Evolutionary conservation across 2,113 vertebrate genomes (phyloP).

Genomic region (Leptocoma aspasia): DNA sequence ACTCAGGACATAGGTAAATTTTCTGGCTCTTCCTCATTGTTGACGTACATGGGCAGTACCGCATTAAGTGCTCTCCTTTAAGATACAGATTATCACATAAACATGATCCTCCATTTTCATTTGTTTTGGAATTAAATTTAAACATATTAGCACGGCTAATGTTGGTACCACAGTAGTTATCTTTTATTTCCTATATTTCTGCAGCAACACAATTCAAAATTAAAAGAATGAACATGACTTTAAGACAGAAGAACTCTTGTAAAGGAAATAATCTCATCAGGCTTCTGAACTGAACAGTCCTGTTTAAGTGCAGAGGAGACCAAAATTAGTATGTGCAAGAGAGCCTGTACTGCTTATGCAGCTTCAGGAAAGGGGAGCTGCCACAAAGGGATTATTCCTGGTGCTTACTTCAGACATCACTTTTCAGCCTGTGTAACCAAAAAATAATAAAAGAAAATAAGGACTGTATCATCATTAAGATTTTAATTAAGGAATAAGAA

Average conservation of each 20-base stretch:
- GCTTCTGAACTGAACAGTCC: not conserved
- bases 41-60: fast-evolving
- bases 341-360: not conserved
- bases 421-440: not conserved
- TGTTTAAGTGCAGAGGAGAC: not conserved
- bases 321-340: not conserved
- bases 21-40: not conserved
- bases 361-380: not conserved
- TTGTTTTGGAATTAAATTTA: not conserved
- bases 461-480: not conserved
- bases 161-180: not conserved
- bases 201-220: not conserved
- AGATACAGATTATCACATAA: not conserved
- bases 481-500: not conserved
- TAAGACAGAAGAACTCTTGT: not conserved
- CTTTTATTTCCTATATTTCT: not conserved
- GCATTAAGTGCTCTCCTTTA: not conserved
- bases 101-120: not conserved
- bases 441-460: not conserved
- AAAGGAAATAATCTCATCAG: not conserved
- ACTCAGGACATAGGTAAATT: not conserved
- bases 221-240: not conserved
- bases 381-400: not conserved
- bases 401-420: not conserved
- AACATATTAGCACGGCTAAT: not conserved